Evolutionary conservation across 2,113 vertebrate species (phyloP).

Genomic region (Cryptotis parvus): DNA sequence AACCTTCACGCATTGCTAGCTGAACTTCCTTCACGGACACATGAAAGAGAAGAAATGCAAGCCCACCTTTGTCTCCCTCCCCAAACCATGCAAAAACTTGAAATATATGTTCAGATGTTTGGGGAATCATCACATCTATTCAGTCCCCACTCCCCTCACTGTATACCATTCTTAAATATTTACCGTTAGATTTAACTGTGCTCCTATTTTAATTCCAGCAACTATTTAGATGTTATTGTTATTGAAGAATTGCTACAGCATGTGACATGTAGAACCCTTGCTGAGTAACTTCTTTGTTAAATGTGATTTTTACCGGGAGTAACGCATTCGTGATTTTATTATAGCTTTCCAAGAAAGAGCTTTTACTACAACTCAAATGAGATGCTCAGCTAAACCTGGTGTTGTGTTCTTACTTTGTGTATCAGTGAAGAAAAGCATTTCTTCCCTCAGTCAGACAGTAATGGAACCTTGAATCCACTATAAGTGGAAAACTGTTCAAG

Average conservation of each 20-base stretch:
- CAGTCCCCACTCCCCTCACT: background rate
- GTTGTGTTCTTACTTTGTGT: background rate
- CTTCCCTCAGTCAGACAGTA: background rate
- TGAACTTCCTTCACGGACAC: background rate
- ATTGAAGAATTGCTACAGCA: background rate
- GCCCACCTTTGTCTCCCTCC: no score
- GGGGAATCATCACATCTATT: accelerated
- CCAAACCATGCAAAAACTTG: background rate
- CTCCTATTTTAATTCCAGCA: background rate
- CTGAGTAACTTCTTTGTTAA: background rate
- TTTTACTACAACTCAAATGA: background rate
- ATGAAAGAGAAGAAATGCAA: background rate
- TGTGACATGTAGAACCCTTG: slow-evolving; percentile 33
- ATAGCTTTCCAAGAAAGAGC: slow-evolving; percentile 18
- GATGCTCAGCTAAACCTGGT: background rate
- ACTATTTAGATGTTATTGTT: background rate
- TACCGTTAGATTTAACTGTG: background rate
- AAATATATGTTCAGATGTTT: no score
- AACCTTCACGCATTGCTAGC: accelerated
- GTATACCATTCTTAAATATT: background rate
- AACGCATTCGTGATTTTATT: background rate
- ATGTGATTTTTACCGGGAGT: background rate
- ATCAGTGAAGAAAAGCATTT: background rate
- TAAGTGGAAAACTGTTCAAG: background rate
- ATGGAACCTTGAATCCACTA: background rate